Percentiles rank a stretch among this genome's conserved stretches.
These are phyloP conservation scores for Clarias pachynema DNA, from an alignment of 2,797 vertebrate genomes.

Conservation along the genomic window DNA sequence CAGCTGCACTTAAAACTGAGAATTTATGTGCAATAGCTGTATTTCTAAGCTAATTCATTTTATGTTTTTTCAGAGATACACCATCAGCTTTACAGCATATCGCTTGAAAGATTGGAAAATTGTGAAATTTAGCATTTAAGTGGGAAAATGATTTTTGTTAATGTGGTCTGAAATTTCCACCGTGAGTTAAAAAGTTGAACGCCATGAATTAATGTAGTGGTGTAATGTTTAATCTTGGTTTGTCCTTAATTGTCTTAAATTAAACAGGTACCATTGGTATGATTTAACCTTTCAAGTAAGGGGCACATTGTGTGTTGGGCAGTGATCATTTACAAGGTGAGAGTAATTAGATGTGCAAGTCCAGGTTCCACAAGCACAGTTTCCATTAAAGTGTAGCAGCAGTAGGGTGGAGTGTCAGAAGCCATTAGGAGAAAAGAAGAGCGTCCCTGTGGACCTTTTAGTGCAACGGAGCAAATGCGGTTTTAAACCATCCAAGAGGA, in stretches of 20 bases:
- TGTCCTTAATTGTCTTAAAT: not conserved
- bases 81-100: not conserved
- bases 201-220: not conserved
- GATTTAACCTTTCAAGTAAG: not conserved
- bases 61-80: not conserved
- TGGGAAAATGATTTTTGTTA: not conserved
- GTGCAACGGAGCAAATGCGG: slow-evolving; percentile 11
- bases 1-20: not conserved
- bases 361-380: slow-evolving; percentile 19
- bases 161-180: not conserved
- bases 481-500: slow-evolving; percentile 16
- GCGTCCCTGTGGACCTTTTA: slow-evolving; percentile 30
- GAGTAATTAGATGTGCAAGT: slow-evolving; percentile 7
- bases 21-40: not conserved
- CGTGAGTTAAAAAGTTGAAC: not conserved
- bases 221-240: not conserved
- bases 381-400: slow-evolving; percentile 28
- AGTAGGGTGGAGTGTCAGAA: slow-evolving; percentile 14
- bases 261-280: not conserved
- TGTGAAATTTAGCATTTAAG: not conserved
- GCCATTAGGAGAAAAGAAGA: slow-evolving; percentile 23
- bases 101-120: not conserved
- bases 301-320: not conserved
- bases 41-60: not conserved
- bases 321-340: not conserved